Percentiles rank a stretch among this genome's conserved stretches.
Conservation (phyloP, 2,888 invertebrate species). For the Saturnia pavonia region DNA sequence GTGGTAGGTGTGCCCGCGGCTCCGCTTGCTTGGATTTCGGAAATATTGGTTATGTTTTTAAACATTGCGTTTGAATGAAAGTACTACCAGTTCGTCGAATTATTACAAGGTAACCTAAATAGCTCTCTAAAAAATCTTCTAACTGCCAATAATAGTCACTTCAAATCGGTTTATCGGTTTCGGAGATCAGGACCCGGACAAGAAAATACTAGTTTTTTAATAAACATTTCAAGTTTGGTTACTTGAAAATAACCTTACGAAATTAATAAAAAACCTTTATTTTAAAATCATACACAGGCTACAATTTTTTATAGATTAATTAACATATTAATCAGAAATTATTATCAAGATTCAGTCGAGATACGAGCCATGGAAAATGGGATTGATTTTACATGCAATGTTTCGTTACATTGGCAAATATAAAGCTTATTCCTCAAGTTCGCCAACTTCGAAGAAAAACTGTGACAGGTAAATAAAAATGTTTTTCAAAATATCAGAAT, state of each 20-base stretch:
- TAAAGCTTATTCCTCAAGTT: not conserved
- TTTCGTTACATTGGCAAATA: not conserved
- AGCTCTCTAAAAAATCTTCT: not conserved
- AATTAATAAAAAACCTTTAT: no score
- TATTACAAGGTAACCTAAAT: not conserved
- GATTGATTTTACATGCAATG: not conserved
- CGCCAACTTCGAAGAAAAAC: not conserved
- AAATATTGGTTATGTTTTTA: no score
- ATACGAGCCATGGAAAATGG: not conserved
- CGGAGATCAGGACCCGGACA: no score
- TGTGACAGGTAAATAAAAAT: not conserved
- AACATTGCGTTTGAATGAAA: no score
- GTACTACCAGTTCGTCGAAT: not conserved
- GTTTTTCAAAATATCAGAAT: not conserved
- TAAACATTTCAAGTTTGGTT: no score
- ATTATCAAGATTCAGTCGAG: not conserved
- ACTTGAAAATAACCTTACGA: no score
- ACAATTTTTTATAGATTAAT: no score
- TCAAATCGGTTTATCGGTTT: not conserved
- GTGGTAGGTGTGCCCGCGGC: no score
- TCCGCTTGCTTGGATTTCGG: no score
- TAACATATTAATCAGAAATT: no score
- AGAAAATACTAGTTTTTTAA: no score
- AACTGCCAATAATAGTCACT: not conserved
- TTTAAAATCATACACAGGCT: no score